phyloP scores from a whole-genome alignment of 2,888 invertebrate species.

The Leucoma salicis region DNA sequence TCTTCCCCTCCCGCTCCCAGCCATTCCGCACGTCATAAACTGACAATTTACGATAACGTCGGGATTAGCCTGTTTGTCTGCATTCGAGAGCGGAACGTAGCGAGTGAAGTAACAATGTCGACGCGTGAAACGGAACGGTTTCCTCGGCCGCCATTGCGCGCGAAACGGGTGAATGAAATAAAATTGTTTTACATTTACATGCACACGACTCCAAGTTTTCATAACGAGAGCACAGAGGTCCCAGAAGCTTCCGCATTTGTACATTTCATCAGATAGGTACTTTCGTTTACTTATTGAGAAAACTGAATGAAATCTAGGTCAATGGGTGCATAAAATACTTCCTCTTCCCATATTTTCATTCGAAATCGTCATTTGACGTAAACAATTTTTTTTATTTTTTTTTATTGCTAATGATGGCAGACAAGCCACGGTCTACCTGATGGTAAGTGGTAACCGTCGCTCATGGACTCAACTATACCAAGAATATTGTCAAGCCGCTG shows the following conservation, averaged over 20 bases:
- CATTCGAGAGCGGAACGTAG: slow-evolving; percentile 58
- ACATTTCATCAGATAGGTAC: slow-evolving; percentile 33
- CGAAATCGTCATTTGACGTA: slow-evolving; percentile 25
- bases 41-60: slow-evolving; percentile 83
- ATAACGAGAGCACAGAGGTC: slow-evolving; percentile 43
- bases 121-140: slow-evolving; percentile 51
- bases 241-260: slow-evolving; percentile 37
- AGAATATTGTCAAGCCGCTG: too few species aligned
- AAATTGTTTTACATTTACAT: slow-evolving; percentile 62
- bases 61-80: slow-evolving; percentile 82
- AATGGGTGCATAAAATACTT: slow-evolving; percentile 35
- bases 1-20: slow-evolving; percentile 55
- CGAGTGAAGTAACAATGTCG: slow-evolving; percentile 46
- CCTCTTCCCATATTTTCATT: slow-evolving; percentile 31
- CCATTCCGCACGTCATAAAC: slow-evolving; percentile 83
- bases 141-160: slow-evolving; percentile 19
- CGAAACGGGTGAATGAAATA: slow-evolving; percentile 41
- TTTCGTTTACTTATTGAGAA: slow-evolving; percentile 39
- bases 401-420: too few species aligned
- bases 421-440: too few species aligned
- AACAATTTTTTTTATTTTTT: slow-evolving; percentile 19
- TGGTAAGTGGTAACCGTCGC: too few species aligned
- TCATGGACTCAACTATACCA: too few species aligned
- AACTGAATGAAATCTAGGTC: slow-evolving; percentile 40
- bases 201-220: slow-evolving; percentile 48